Base-by-base conservation (phyloP, 2,888 invertebrate genomes). In the Tuberolachnus salignus region DNA sequence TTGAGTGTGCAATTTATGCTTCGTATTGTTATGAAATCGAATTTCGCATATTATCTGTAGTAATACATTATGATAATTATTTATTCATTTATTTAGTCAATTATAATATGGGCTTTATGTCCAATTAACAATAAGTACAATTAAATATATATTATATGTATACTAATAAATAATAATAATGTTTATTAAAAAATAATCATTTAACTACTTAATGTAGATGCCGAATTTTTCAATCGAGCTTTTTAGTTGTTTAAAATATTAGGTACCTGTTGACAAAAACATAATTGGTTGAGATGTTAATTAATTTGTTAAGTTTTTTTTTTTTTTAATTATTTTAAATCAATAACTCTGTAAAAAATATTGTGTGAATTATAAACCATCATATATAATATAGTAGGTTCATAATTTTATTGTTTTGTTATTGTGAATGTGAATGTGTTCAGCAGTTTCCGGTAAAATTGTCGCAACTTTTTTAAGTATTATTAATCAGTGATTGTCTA, bases 261-360 rank as follows among this genome's bases (percentile, higher is more conserved):
- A n/a, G 10, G 2, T 57, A 46, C 44, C 59, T 71, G 23, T 71
- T 59, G 59, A 46, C 10, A 44, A 57, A 6, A 44, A 44, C 11
- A 55, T 21, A 44, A 44, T 23, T 42, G 69, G 19, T 21, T 44
- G n/a, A 69, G 55, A 21, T 71, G 59, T 59, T 59, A 14, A 55
- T 46, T 59, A n/a, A 26, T 71, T 71, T 71, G 57, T 71, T 71
- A 71, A 59, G 46, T 59, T 59, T 26, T 66, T 44, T 57, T 59
- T 59, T 26, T 66, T 44, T 57, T 71, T 46, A 59, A 6, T 6
- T 44, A 21, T 11, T 70, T 6, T 57, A 57, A 10, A 44, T 19
- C 46, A 8, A 46, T 46, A 59, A 57, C 59, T 44, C 26, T 59
- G 46, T 59, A n/a, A 59, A n/a, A 34, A 34, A 34, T 59, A 21